These are phyloP conservation scores for Drosophila incognita DNA, from an alignment of 2,888 invertebrate species.

Conservation along the genomic window DNA sequence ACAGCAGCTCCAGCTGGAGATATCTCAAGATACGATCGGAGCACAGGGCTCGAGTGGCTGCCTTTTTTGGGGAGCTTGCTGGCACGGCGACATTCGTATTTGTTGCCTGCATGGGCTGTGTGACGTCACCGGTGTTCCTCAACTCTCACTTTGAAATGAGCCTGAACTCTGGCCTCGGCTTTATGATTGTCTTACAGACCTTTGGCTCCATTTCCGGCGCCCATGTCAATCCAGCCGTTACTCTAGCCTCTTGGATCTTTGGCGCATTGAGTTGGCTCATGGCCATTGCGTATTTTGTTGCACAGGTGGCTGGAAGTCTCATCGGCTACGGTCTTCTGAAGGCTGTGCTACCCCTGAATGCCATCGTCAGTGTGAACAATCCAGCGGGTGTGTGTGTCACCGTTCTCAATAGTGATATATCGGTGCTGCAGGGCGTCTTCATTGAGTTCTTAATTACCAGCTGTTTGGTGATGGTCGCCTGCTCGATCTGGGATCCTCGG, in stretches of 20 bases:
- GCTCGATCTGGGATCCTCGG: constrained; percentile 90
- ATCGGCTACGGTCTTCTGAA: constrained; percentile 89
- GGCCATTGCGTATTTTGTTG: constrained; percentile 87
- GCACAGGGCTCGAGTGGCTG: constrained; percentile 48
- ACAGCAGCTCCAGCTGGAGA: constrained; percentile 34
- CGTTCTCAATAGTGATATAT: constrained; percentile 86
- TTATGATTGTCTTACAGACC: constrained; percentile 89
- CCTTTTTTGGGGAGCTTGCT: constrained; percentile 87
- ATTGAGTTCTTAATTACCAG: constrained; percentile 88
- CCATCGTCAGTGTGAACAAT: constrained; percentile 69
- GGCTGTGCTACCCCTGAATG: constrained; percentile 86
- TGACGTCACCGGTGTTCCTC: constrained; percentile 75
- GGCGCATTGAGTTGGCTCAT: constrained; percentile 80
- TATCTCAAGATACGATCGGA: constrained; percentile 27
- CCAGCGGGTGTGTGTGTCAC: constrained; percentile 87
- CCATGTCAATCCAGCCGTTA: constrained; percentile 91
- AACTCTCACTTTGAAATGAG: constrained; percentile 76
- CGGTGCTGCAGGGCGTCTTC: constrained; percentile 86
- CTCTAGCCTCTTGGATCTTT: constrained; percentile 87
- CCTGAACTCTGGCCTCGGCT: constrained; percentile 88
- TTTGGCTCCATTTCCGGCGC: constrained; percentile 91
- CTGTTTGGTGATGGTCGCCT: constrained; percentile 88
- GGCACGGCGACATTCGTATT: constrained; percentile 89
- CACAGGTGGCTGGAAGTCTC: constrained; percentile 88
- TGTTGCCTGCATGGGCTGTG: constrained; percentile 90